phyloP scores from a whole-genome alignment of 2,113 vertebrate genomes.

The Macquaria ambigua region DNA sequence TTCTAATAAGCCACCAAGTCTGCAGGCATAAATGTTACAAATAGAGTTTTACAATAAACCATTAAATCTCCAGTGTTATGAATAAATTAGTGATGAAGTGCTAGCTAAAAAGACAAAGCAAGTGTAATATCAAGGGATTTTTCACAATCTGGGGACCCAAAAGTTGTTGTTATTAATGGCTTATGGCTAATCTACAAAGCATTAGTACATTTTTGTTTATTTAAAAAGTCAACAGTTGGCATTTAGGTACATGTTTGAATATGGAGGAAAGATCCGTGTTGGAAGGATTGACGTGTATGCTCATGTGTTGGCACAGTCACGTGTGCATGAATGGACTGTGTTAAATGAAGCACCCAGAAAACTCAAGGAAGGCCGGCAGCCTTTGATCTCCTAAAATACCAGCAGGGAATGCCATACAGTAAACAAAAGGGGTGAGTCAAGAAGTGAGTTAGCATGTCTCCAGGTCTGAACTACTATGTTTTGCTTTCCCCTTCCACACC shows the following conservation, averaged over 20 bases:
- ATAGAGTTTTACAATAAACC: neutral
- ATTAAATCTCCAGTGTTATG: neutral
- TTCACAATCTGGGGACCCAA: neutral
- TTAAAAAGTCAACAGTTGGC: neutral
- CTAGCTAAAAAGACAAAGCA: neutral
- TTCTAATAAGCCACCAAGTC: neutral
- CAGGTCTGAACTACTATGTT: conserved; percentile 46
- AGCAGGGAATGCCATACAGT: conserved; percentile 44
- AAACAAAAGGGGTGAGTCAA: conserved; percentile 56
- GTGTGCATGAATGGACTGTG: conserved; percentile 30
- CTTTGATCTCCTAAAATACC: conserved; percentile 71
- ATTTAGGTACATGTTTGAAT: neutral
- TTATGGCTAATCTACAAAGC: neutral
- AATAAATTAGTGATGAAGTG: neutral
- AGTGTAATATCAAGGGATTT: neutral
- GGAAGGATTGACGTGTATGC: neutral
- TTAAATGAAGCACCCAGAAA: conserved; percentile 45
- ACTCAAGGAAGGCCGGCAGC: conserved; percentile 13
- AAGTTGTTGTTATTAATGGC: neutral
- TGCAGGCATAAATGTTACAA: neutral
- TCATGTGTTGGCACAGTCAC: conserved; percentile 5
- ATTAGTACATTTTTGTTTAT: neutral
- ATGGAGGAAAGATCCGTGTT: neutral
- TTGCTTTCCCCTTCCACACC: conserved; percentile 56
- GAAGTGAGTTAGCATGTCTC: conserved; percentile 67